Percentiles rank a stretch among this genome's conserved stretches.
Conservation (phyloP, 2,113 vertebrate genomes). For the Lontra canadensis region DNA sequence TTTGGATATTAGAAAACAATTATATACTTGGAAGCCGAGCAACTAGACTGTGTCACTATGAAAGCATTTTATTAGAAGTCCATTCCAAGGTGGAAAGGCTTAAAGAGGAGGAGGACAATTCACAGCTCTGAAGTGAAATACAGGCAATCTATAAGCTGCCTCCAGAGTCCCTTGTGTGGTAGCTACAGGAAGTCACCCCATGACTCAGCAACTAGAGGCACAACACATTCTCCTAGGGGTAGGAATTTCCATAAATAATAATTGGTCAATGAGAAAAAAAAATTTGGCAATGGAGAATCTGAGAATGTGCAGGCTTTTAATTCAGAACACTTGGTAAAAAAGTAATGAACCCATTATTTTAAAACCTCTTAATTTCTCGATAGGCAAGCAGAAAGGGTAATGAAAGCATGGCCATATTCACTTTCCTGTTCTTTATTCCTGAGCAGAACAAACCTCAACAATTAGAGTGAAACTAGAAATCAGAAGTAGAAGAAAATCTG, state of each 20-base stretch:
- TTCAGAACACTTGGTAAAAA: background rate
- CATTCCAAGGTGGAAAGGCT: conserved; percentile 59
- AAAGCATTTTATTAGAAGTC: conserved; percentile 28
- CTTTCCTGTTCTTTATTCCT: background rate
- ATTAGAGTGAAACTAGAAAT: background rate
- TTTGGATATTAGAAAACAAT: conserved; percentile 67
- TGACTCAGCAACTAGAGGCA: background rate
- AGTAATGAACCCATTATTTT: background rate
- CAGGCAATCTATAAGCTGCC: background rate
- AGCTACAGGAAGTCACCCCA: background rate
- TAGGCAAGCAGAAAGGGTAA: background rate
- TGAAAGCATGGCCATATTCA: background rate
- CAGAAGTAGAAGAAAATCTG: background rate
- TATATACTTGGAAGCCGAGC: conserved; percentile 36
- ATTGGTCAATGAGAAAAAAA: background rate
- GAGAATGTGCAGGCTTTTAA: background rate
- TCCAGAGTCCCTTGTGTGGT: too few species aligned
- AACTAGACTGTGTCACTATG: conserved; percentile 8
- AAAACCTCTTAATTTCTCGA: background rate
- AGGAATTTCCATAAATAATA: background rate
- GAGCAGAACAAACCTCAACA: background rate
- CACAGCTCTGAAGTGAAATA: background rate
- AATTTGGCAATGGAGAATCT: background rate
- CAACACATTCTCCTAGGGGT: too few species aligned
- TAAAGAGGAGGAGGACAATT: background rate